A percentile compares a stretch with the other conserved stretches of the same genome.
phyloP scores from a whole-genome alignment of 1,140 invertebrate species.

The Scaptodrosophila lebanonensis region DNA sequence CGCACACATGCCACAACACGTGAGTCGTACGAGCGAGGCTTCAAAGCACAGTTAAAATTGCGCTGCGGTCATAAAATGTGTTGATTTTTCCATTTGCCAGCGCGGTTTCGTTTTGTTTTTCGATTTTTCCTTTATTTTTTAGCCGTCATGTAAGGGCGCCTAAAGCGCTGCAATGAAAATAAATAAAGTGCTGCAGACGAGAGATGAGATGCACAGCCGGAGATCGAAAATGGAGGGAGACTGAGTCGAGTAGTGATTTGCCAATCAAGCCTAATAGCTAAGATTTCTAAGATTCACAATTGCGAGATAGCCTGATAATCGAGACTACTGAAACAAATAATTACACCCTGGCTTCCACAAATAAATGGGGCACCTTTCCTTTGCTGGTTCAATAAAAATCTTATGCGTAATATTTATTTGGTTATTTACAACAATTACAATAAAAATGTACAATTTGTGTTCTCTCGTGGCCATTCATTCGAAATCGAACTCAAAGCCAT shows the following conservation, averaged over 20 bases:
- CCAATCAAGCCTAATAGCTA: background rate
- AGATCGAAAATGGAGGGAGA: conserved; percentile 15
- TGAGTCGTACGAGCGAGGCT: conserved; percentile 22
- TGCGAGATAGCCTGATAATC: no score
- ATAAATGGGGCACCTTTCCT: conserved; percentile 21
- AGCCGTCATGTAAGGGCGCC: conserved; percentile 16
- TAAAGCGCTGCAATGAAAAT: conserved; percentile 62
- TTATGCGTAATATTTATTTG: conserved; percentile 36
- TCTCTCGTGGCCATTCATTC: conserved; percentile 1
- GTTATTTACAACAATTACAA: conserved; percentile 33
- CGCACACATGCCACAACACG: background rate
- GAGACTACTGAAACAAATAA: no score
- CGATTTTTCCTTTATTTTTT: no score
- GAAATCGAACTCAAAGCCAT: conserved; percentile 60
- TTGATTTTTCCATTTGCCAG: conserved; percentile 70
- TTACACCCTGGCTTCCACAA: no score
- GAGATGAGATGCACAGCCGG: conserved; percentile 7
- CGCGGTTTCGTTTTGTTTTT: no score
- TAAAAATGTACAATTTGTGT: conserved; percentile 36
- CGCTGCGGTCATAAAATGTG: conserved; percentile 61
- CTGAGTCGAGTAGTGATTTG: conserved; percentile 11
- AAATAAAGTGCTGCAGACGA: conserved; percentile 35
- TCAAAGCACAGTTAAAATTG: conserved; percentile 60
- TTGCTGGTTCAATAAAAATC: conserved; percentile 11
- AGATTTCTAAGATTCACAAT: no score